These are phyloP conservation scores for Drosophila crucigera DNA, from an alignment of 2,888 invertebrate species.

Conservation along the genomic window DNA sequence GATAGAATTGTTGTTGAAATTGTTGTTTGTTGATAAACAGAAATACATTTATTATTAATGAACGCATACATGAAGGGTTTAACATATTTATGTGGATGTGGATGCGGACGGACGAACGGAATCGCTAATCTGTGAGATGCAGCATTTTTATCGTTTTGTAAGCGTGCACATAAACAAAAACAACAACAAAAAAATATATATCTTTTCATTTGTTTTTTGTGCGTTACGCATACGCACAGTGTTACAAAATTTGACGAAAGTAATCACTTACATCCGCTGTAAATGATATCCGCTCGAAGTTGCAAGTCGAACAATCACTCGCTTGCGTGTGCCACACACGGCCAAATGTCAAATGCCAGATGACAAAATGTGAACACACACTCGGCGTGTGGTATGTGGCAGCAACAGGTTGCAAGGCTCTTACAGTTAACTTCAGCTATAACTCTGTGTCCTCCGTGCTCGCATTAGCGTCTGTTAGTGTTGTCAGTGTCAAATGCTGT, in stretches of 20 bases:
- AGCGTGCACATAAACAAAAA: slow-evolving; percentile 45
- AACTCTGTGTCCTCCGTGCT: slow-evolving; percentile 7
- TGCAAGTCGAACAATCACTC: not conserved
- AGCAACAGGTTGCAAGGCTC: slow-evolving; percentile 32
- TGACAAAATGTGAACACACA: slow-evolving; percentile 2
- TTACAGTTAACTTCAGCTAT: not conserved
- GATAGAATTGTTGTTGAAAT: slow-evolving; percentile 12
- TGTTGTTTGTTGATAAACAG: slow-evolving; percentile 33
- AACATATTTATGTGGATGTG: slow-evolving; percentile 22
- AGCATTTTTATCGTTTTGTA: slow-evolving; percentile 31
- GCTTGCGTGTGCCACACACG: slow-evolving; percentile 5
- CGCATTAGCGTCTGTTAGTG: slow-evolving; percentile 5
- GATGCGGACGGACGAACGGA: slow-evolving; percentile 22
- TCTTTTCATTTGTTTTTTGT: not conserved
- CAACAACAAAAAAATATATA: slow-evolving; percentile 17
- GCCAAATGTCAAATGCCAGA: slow-evolving; percentile 8
- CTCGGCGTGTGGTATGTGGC: not conserved
- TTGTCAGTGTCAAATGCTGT: not conserved
- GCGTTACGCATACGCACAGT: slow-evolving; percentile 52
- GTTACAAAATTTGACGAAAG: slow-evolving; percentile 20
- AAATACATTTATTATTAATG: slow-evolving; percentile 24
- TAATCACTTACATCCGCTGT: slow-evolving; percentile 39
- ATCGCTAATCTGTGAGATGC: slow-evolving; percentile 28
- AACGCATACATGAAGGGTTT: slow-evolving; percentile 8
- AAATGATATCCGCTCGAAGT: slow-evolving; percentile 12